These are phyloP conservation scores for Mustela nigripes DNA, from an alignment of 2,113 vertebrate species.

Conservation along the genomic window DNA sequence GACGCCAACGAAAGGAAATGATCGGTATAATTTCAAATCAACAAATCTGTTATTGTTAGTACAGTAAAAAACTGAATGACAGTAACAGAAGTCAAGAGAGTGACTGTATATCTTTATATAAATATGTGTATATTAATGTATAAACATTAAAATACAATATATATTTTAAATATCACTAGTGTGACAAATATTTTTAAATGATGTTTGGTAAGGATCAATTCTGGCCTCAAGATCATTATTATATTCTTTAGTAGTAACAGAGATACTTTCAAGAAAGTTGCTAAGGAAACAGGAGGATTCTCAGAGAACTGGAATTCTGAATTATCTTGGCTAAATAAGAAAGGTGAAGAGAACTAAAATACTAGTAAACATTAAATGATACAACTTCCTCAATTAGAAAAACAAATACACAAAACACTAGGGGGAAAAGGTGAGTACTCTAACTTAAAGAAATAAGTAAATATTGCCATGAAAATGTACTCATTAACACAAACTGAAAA, in stretches of 20 bases:
- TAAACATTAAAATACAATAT: not conserved
- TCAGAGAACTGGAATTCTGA: slow-evolving; percentile 1
- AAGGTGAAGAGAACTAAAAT: not conserved
- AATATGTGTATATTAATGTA: not conserved
- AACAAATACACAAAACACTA: not conserved
- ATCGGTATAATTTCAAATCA: not conserved
- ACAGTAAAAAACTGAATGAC: not conserved
- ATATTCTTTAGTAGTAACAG: not conserved
- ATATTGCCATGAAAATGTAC: not conserved
- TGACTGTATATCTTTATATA: not conserved
- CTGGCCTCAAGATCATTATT: not conserved
- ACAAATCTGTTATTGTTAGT: not conserved
- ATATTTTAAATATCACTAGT: not conserved
- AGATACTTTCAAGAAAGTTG: not conserved
- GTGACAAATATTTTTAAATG: not conserved
- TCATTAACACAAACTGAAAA: not conserved
- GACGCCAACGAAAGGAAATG: not conserved
- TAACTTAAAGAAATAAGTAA: not conserved
- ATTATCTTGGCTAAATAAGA: slow-evolving; percentile 12
- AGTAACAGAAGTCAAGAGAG: not conserved
- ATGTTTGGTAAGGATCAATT: not conserved
- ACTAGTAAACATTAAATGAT: not conserved
- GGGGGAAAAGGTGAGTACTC: not conserved
- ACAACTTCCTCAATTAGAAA: not conserved
- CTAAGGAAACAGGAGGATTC: not conserved